Evolutionary conservation across 2,888 invertebrate genomes (phyloP), one percentile per base, ranked within the genome.

Genomic region (Agrochola litura): DNA sequence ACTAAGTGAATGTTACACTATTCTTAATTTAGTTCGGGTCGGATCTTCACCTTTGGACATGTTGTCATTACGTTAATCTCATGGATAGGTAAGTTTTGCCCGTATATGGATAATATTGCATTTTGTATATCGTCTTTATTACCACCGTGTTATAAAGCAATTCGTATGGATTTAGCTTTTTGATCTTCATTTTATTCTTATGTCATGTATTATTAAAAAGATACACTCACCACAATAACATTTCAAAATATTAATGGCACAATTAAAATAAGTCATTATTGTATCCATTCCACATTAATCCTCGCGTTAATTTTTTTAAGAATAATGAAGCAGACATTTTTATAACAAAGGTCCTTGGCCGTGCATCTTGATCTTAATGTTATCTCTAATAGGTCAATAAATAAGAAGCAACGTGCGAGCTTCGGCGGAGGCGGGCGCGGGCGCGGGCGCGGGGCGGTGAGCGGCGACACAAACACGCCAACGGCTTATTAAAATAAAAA

Each of bases 311-410:
- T 94, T 96, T 96, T 94, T 96, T 95, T 92, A 94, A 94, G 94
- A 96, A 96, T 96, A 96, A 96, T 96, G 96, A 96, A 95, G 95
- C 95, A 94, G 95, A 95, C 95, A 96, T 96, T 96, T 96, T 96
- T 96, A 96, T 96, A 96, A 96, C 96, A 96, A 96, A 96, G 96
- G 96, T 96, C 96, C 96, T 96, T 96, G 95, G 96, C 96, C 96
- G 96, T 96, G 96, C 96, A 96, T 96, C 96, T 95, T 94, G 96
- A 96, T 96, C 96, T 96, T 95, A 95, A 96, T 96, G 96, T 96
- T 96, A 96, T 96, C 96, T 96, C 96, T 96, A 96, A 96, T 96
- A 96, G 96, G 96, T 95, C 96, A 96, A 96, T 96, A 96, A 96
- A 96, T 96, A 96, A 96, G 92, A 91, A 93, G 92, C 95, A 95